These are phyloP conservation scores for Candoia aspera DNA, from an alignment of 2,113 vertebrate species.

Conservation along the genomic window DNA sequence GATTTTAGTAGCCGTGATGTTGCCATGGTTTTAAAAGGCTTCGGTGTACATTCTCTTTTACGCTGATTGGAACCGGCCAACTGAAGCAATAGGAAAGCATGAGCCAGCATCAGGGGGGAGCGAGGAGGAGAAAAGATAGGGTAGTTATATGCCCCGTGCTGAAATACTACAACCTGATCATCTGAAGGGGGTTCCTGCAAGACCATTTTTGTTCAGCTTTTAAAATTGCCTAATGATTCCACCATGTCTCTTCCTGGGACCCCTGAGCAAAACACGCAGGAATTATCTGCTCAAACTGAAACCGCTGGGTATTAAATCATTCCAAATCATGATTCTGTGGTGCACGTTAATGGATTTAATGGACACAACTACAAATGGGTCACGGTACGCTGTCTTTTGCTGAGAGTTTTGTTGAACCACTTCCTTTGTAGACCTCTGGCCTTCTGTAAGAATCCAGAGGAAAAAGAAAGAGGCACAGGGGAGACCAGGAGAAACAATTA, in stretches of 20 bases:
- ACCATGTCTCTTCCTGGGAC: not conserved
- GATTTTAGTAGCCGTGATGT: not conserved
- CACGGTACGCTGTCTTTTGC: not conserved
- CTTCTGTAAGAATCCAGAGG: not conserved
- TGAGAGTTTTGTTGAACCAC: conserved; percentile 9
- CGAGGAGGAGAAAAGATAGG: not conserved
- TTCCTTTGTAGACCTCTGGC: not conserved
- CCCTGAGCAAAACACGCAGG: not conserved
- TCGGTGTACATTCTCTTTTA: not conserved
- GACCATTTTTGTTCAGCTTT: not conserved
- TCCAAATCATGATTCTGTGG: not conserved
- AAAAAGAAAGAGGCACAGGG: not conserved
- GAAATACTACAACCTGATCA: not conserved
- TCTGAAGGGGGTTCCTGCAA: not conserved
- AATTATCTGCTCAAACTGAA: not conserved
- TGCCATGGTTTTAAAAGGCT: not conserved
- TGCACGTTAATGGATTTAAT: not conserved
- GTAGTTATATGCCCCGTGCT: not conserved
- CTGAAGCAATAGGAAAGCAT: not conserved
- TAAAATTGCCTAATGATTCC: not conserved
- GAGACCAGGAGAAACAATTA: not conserved
- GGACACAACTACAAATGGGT: not conserved
- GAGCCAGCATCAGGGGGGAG: not conserved
- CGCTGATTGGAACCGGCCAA: not conserved
- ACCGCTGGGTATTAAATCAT: not conserved